Conservation (phyloP, 2,888 invertebrate genomes). For the Amiota minor region DNA sequence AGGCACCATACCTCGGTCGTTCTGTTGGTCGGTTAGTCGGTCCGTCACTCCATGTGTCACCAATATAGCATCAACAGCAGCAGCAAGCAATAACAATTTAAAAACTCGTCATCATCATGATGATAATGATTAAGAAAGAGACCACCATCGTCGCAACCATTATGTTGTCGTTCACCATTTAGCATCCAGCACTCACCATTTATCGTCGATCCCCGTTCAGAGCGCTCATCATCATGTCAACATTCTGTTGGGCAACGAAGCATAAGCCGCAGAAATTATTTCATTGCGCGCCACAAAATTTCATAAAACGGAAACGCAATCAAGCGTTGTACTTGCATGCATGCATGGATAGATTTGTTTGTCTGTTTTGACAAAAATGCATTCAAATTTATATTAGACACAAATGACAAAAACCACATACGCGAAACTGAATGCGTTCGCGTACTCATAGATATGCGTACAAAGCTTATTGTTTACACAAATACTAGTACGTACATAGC, state of each 20-base stretch:
- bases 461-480: neutral
- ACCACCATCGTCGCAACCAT: neutral
- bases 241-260: conserved; percentile 24
- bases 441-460: neutral
- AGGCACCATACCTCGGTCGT: conserved; percentile 22
- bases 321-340: conserved; percentile 56
- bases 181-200: too few species aligned
- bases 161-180: neutral
- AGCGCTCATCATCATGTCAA: neutral
- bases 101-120: neutral
- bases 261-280: conserved; percentile 62
- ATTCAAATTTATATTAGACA: conserved; percentile 52
- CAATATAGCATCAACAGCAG: conserved; percentile 15
- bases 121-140: neutral
- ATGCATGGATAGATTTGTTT: conserved; percentile 22
- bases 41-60: neutral
- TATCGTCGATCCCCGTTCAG: too few species aligned
- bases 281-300: conserved; percentile 61
- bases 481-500: neutral
- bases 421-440: neutral
- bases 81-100: neutral
- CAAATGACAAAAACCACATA: conserved; percentile 18
- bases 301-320: conserved; percentile 66
- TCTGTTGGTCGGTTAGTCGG: neutral
- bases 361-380: conserved; percentile 53